Percentiles rank a stretch among this genome's conserved stretches.
phyloP scores from a whole-genome alignment of 2,797 vertebrate species.

The Xyrichtys novacula region DNA sequence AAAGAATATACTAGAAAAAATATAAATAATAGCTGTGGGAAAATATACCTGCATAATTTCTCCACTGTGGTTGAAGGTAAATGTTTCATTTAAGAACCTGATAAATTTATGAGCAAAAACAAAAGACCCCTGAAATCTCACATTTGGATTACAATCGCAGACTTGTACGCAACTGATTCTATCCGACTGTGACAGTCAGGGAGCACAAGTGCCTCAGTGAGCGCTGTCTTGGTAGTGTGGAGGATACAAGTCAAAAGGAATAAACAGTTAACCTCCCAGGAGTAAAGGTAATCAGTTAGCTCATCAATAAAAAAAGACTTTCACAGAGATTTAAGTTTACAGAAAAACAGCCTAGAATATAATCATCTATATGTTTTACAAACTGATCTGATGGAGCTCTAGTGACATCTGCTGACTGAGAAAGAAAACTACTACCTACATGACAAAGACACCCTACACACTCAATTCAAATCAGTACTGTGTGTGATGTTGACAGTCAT shows the following conservation, averaged over 20 bases:
- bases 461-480: neutral
- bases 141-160: neutral
- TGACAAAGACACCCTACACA: neutral
- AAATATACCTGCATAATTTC: too few relatives aligned
- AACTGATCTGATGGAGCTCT: constrained; percentile 33
- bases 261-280: neutral
- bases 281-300: constrained; percentile 26
- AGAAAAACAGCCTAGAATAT: too few relatives aligned
- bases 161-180: neutral
- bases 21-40: too few relatives aligned
- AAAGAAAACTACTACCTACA: constrained; percentile 7
- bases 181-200: neutral
- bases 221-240: constrained; percentile 13
- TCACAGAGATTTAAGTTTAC: neutral
- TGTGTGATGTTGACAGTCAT: neutral
- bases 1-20: too few relatives aligned
- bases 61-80: too few relatives aligned
- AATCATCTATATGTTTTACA: too few relatives aligned
- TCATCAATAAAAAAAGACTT: neutral
- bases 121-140: neutral
- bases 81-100: too few relatives aligned
- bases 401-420: constrained; percentile 70
- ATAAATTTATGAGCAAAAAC: too few relatives aligned
- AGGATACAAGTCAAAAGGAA: constrained; percentile 29
- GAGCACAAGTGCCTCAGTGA: constrained; percentile 5